Evolutionary conservation across 2,888 invertebrate genomes (phyloP), one percentile per base, ranked within the genome.

Genomic region (Cyaniris semiargus): DNA sequence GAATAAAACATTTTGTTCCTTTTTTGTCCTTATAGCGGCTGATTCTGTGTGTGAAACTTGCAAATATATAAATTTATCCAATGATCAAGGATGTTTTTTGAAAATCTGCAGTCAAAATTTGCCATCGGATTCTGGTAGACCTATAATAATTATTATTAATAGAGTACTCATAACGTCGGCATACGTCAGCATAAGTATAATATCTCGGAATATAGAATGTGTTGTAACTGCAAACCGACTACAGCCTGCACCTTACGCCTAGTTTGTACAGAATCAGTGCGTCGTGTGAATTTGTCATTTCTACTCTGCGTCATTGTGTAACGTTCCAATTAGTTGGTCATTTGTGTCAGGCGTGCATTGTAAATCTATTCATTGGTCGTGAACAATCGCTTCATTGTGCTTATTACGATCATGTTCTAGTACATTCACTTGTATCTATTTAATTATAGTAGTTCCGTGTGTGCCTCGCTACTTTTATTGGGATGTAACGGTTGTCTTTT

Each of bases 291-390:
- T 70, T 53, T 74, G 44, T 72, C 34, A 31, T 44, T 71, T 72
- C 60, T 23, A 31, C 66, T 66, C 27, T 31, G 66, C 66, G 66
- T 84, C 85, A 89, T 72, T 93, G 89, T 89, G 91, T 89, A 92
- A 92, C 84, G 90, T 91, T 92, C 90, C 93, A 91, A 93, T 93
- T 93, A 93, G 93, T 85, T 88, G 89, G 89, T 92, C 90, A 93
- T 93, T 92, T 92, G 88, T 92, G 91, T 93, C 90, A 90, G 83
- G 84, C 88, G 88, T 89, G 89, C 87, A 90, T 91, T 92, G 91
- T 90, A 83, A 84, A 83, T 86, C 88, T 87, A 89, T 90, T 90
- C 88, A 90, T 88, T 89, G 86, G 86, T 85, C 85, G 86, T 84
- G 87, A 89, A 90, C 90, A 90, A 90, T 90, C 83, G 85, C 81